Evolutionary conservation across 1,140 invertebrate genomes (phyloP), one percentile per base, ranked within the genome.

Genomic region (Drosophila santomea): DNA sequence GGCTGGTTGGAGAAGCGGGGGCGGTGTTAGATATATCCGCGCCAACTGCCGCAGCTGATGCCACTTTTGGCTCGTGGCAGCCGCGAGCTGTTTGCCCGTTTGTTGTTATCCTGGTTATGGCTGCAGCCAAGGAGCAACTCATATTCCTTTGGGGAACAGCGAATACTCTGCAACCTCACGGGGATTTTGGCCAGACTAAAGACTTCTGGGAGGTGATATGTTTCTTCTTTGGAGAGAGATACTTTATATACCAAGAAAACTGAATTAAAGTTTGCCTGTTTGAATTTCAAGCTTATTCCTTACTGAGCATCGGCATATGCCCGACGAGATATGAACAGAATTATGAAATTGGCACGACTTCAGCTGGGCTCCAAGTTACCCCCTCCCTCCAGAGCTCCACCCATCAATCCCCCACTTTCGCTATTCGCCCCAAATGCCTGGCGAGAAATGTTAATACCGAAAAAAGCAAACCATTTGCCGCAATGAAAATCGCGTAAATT

Each of bases 401-500:
- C 44, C 36, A 56, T 44, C 48, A 44, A 28, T 12, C n/a, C 12
- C 17, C 28, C 38, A 23, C 48, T 20, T 36, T 20, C 50, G 7
- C 17, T n/a, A 8, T 41, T 15, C 17, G 32, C 11, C 25, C 15
- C 56, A 17, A 36, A 58, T 64, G 66, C 57, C 54, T 80, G 74
- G 62, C 72, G 62, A 86, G 75, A 86, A 88, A 86, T 86, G 83
- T 86, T 86, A 86, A 86, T 88, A 86, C 83, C 79, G 66, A 86
- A 86, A 86, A 86, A 86, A 88, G 74, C 83, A 67, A 86, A 86
- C 83, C 83, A 86, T 86, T 86, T 86, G 83, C 83, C 83, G 83
- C 83, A 86, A 88, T 86, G 83, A 86, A 86, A 86, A 86, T 86
- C 83, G 83, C 83, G 83, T 86, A 86, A 86, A 86, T 86, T 86